Evolutionary conservation across 2,888 invertebrate genomes (phyloP), one percentile per base, ranked within the genome.

Genomic region (Tenthredo amoena): DNA sequence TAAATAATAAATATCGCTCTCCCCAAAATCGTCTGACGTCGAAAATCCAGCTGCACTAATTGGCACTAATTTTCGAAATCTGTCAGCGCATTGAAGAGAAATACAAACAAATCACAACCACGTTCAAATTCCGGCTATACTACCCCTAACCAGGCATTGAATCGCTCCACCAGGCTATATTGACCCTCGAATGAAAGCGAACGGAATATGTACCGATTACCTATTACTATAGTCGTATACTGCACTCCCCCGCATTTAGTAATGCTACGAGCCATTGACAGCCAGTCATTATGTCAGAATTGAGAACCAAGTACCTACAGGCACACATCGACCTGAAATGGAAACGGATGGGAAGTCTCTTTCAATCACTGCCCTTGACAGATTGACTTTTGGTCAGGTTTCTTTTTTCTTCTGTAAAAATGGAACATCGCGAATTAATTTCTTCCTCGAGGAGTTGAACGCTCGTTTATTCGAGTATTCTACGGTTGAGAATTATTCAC

Each of bases 21-120:
- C 7, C 43, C 83, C 68, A 31, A 10, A 71, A 34, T 18, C 3
- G 15, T 47, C 68, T 10, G 40, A 72, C 40, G 43, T 72, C 5
- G 3, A 43, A n/a, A 31, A 43, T 68, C 47, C 68, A 43, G 83
- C 43, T 65, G 43, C 43, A 47, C 89, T 92, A 93, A 93, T 93
- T 92, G 92, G 90, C 87, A 90, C 91, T 92, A 93, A 93, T 93
- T 93, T 91, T 83, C 86, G 79, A 89, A 88, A 91, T 91, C 91
- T 91, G 91, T 88, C 88, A 88, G 85, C 68, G 85, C 84, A 84
- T 86, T 81, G 87, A 87, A 88, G 86, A 90, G 90, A 89, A 90
- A 89, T 87, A 91, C 91, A 93, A 93, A 93, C 91, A 93, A 89
- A 92, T 89, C 88, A 84, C 7, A 12, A 37, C 58, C 12, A 5